Conservation (phyloP, 2,113 vertebrate species). For the Hepsetus odoe region DNA sequence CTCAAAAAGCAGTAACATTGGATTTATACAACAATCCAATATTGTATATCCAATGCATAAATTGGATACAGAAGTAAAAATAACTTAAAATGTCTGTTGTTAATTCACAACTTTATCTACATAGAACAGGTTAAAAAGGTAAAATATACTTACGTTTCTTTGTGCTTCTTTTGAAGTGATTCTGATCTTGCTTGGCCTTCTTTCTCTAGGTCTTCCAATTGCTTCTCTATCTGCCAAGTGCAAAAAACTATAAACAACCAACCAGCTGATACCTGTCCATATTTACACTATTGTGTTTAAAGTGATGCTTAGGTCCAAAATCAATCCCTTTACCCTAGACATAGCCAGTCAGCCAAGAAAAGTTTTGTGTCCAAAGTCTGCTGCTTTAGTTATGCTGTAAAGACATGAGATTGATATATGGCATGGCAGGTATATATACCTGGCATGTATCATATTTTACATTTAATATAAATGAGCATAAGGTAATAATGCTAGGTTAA, state of each 20-base stretch:
- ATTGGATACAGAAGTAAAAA: not conserved
- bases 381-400: too few relatives aligned
- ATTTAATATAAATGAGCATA: too few relatives aligned
- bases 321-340: not conserved
- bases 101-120: not conserved
- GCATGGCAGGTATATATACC: too few relatives aligned
- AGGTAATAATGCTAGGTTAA: too few relatives aligned
- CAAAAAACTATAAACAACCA: not conserved
- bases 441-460: too few relatives aligned
- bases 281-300: not conserved
- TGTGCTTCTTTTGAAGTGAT: conserved; percentile 67
- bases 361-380: too few relatives aligned
- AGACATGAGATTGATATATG: too few relatives aligned
- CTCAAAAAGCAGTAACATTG: too few relatives aligned
- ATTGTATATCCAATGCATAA: too few relatives aligned
- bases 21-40: too few relatives aligned
- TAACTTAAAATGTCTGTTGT: not conserved
- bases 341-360: not conserved
- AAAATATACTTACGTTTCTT: conserved; percentile 69
- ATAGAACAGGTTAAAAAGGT: too few relatives aligned
- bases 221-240: conserved; percentile 65
- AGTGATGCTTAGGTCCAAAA: too few relatives aligned
- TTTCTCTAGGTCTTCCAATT: conserved; percentile 64
- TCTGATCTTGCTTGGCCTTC: conserved; percentile 63
- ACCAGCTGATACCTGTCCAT: not conserved